These are phyloP conservation scores for Caenorhabditis elegans DNA, from an alignment of 1,140 invertebrate species.

Conservation along the genomic window WBcel235 BX284603.4:6717001-6717500, in stretches of 20 bases:
- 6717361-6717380: not conserved
- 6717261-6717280: too few relatives aligned
- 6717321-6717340: not conserved
- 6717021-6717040: too few relatives aligned
- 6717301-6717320: not conserved
- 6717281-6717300: not conserved
- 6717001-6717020: not conserved
- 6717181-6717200: not conserved
- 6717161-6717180: not conserved
- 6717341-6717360: not conserved
- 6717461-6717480: not conserved
- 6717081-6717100: too few relatives aligned
- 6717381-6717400: not conserved
- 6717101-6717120: too few relatives aligned
- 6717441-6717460: not conserved
- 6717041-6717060: too few relatives aligned
- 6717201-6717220: not conserved
- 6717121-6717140: too few relatives aligned
- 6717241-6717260: not conserved
- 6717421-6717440: not conserved
- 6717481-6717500: not conserved
- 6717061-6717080: too few relatives aligned
- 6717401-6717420: not conserved
- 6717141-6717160: not conserved
- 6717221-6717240: not conserved